Percentiles rank a stretch among this genome's conserved stretches.
Conservation (phyloP, 2,888 invertebrate species). For the Masnerella sp. region DNA sequence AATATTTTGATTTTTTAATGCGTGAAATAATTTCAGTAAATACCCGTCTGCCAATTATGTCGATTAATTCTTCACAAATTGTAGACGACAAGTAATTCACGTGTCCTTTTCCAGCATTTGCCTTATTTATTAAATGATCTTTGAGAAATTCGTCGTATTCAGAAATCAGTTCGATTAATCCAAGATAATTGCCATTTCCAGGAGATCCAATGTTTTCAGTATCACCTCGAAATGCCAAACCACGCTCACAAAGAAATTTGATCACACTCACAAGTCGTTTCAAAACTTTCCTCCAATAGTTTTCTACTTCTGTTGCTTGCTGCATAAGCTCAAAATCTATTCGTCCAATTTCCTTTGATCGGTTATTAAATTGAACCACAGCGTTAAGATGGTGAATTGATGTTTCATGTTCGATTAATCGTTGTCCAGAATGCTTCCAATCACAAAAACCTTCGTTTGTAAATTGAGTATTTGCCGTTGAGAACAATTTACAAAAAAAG, state of each 20-base stretch:
- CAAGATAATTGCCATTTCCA: slow-evolving; percentile 21
- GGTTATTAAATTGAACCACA: slow-evolving; percentile 12
- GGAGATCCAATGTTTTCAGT: slow-evolving; percentile 14
- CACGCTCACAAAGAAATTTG: slow-evolving; percentile 18
- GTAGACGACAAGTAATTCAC: slow-evolving; percentile 33
- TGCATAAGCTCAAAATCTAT: not conserved
- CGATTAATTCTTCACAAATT: slow-evolving; percentile 19
- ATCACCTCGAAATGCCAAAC: slow-evolving; percentile 26
- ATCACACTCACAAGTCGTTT: slow-evolving; percentile 16
- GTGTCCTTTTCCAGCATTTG: slow-evolving; percentile 19
- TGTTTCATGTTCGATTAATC: slow-evolving; percentile 13
- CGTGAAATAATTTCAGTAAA: slow-evolving; percentile 16
- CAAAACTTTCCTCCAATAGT: slow-evolving; percentile 23
- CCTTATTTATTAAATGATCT: slow-evolving; percentile 17
- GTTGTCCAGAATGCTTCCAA: slow-evolving; percentile 23
- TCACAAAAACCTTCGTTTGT: slow-evolving; percentile 22
- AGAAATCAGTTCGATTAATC: slow-evolving; percentile 12
- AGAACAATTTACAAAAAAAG: slow-evolving; percentile 16
- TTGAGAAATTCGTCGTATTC: slow-evolving; percentile 28
- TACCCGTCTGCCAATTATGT: slow-evolving; percentile 14
- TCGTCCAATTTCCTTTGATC: slow-evolving; percentile 6
- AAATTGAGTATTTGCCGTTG: slow-evolving; percentile 4
- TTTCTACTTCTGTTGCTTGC: slow-evolving; percentile 11
- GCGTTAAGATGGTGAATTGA: slow-evolving; percentile 16
- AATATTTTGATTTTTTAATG: slow-evolving; percentile 28